A percentile compares a stretch with the other conserved stretches of the same genome.
Conservation (phyloP, 2,797 vertebrate species). For the Paramormyrops hopkinsi region DNA sequence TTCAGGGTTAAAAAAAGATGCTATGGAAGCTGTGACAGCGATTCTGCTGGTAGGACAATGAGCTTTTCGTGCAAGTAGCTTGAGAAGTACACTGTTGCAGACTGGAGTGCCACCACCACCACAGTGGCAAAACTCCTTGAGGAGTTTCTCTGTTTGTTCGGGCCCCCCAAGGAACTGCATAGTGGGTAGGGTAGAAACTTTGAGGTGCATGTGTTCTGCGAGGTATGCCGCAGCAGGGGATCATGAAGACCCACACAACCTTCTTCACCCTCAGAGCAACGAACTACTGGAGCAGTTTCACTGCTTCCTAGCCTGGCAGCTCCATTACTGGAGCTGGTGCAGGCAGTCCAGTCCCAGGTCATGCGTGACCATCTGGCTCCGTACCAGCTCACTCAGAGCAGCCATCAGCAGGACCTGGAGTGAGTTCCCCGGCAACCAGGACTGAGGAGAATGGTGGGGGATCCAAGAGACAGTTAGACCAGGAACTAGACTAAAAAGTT, state of each 20-base stretch:
- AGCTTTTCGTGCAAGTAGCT: not conserved
- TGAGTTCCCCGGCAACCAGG: not conserved
- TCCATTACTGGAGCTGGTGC: no score
- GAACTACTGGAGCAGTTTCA: not conserved
- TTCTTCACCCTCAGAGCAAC: not conserved
- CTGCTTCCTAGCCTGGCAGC: not conserved
- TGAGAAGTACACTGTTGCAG: not conserved
- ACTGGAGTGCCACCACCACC: not conserved
- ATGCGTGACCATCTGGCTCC: not conserved
- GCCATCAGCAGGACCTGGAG: not conserved
- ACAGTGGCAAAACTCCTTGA: not conserved
- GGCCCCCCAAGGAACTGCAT: not conserved
- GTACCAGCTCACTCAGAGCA: not conserved
- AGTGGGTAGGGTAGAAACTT: not conserved
- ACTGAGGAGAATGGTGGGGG: no score
- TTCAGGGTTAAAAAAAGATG: not conserved
- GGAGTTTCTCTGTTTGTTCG: no score
- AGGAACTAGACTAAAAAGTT: not conserved
- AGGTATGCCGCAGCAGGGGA: not conserved
- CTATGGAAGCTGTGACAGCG: not conserved
- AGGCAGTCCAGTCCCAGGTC: no score
- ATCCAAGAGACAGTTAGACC: not conserved
- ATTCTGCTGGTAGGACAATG: not conserved
- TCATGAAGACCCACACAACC: not conserved
- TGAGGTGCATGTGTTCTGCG: not conserved